Evolutionary conservation across 2,797 vertebrate genomes (phyloP).

Genomic region (Coendou prehensilis): DNA sequence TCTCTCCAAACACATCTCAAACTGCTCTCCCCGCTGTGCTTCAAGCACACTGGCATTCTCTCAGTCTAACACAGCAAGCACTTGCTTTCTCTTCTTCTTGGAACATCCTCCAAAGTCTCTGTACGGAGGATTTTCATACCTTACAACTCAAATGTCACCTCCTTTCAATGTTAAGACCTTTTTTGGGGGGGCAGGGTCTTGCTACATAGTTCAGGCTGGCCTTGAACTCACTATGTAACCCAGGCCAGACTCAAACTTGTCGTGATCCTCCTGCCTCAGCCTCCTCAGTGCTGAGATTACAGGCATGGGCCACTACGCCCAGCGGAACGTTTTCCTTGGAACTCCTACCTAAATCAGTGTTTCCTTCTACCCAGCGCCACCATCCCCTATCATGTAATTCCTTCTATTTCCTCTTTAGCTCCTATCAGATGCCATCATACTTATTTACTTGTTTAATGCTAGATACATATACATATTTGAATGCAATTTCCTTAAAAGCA

Average conservation of each 20-base stretch:
- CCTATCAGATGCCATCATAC: not conserved
- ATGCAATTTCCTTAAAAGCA: not conserved
- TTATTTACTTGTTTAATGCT: constrained; percentile 35
- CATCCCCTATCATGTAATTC: not conserved
- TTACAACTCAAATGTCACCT: constrained; percentile 22
- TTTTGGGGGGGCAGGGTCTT: not conserved
- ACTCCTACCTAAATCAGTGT: not conserved
- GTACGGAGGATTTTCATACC: not conserved
- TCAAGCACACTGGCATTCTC: not conserved
- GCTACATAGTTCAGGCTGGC: not conserved
- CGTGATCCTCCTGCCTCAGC: not conserved
- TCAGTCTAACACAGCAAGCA: not conserved
- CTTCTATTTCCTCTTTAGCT: not conserved
- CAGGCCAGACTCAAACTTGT: not conserved
- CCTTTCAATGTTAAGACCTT: not conserved
- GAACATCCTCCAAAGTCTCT: not conserved
- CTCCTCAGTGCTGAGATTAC: not conserved
- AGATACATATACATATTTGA: not conserved
- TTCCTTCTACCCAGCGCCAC: not conserved
- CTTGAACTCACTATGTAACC: not conserved
- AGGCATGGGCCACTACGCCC: not conserved
- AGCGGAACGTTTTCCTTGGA: not conserved
- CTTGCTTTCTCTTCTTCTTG: constrained; percentile 35
- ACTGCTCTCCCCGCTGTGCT: not conserved
- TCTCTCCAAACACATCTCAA: not conserved